phyloP scores from a whole-genome alignment of 1,140 invertebrate species.

The Aphaenogaster ashmeadi region DNA sequence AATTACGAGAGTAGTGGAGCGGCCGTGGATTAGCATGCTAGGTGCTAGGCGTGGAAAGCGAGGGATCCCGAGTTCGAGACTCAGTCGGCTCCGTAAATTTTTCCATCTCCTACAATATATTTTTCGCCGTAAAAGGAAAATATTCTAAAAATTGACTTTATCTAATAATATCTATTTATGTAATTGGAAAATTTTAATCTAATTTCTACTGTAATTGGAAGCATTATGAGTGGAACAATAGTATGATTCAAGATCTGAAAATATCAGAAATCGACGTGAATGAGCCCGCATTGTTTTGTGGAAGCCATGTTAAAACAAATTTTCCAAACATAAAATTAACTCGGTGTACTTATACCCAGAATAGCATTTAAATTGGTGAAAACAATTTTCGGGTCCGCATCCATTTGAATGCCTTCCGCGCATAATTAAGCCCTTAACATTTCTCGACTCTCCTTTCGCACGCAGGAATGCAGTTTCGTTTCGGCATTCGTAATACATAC shows the following conservation, averaged over 20 bases:
- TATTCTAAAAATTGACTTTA: too few relatives aligned
- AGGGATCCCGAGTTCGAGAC: too few relatives aligned
- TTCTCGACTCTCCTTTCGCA: constrained; percentile 51
- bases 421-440: constrained; percentile 77
- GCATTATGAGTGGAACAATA: neutral
- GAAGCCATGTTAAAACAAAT: neutral
- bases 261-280: neutral
- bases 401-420: constrained; percentile 58
- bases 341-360: constrained; percentile 10
- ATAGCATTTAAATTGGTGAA: constrained; percentile 66
- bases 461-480: constrained; percentile 75
- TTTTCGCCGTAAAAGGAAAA: too few relatives aligned
- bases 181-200: neutral
- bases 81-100: too few relatives aligned
- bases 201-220: neutral
- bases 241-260: neutral
- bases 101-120: too few relatives aligned
- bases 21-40: too few relatives aligned
- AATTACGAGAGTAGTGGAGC: too few relatives aligned
- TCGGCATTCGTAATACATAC: constrained; percentile 52
- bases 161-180: neutral
- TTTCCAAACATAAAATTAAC: constrained; percentile 66
- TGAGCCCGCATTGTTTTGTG: neutral
- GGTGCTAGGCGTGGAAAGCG: too few relatives aligned
- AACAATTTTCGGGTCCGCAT: constrained; percentile 70